phyloP scores from a whole-genome alignment of 2,888 invertebrate species.

The Taphrorychus bicolor region DNA sequence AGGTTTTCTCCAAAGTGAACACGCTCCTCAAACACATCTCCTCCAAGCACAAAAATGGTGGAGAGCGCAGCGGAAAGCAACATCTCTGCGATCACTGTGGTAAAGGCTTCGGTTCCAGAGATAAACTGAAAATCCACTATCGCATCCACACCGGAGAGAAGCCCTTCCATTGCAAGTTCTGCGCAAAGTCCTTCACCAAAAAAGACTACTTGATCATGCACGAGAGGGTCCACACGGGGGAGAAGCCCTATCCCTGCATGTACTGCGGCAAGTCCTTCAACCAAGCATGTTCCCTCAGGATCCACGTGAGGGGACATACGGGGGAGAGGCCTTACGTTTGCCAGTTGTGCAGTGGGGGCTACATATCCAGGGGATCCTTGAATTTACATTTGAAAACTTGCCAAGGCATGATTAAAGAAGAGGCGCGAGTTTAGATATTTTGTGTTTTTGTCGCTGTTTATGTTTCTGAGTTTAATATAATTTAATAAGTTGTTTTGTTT shows the following conservation, averaged over 20 bases:
- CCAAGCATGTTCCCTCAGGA: constrained; percentile 50
- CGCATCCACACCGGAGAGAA: constrained; percentile 60
- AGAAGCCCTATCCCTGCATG: constrained; percentile 55
- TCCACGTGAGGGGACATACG: constrained; percentile 53
- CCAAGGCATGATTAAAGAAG: constrained; percentile 6
- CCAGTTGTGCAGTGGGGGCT: constrained; percentile 51
- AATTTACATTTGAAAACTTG: constrained; percentile 52
- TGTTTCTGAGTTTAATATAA: neutral
- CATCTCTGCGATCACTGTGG: constrained; percentile 56
- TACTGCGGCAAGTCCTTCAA: constrained; percentile 56
- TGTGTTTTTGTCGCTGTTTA: neutral
- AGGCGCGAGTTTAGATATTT: too few relatives aligned
- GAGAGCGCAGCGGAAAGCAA: constrained; percentile 47
- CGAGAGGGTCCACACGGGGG: constrained; percentile 56
- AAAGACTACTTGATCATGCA: constrained; percentile 54
- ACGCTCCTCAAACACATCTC: constrained; percentile 61
- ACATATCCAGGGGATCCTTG: constrained; percentile 50
- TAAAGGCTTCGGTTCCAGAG: constrained; percentile 53
- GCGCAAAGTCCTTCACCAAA: constrained; percentile 53
- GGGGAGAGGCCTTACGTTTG: constrained; percentile 54
- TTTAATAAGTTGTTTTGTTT: too few relatives aligned
- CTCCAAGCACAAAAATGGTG: constrained; percentile 49
- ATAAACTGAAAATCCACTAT: constrained; percentile 52
- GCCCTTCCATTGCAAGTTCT: constrained; percentile 51
- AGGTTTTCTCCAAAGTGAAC: constrained; percentile 52